These are phyloP conservation scores for Agriopis leucophaearia DNA, from an alignment of 2,888 invertebrate species.

Conservation along the genomic window DNA sequence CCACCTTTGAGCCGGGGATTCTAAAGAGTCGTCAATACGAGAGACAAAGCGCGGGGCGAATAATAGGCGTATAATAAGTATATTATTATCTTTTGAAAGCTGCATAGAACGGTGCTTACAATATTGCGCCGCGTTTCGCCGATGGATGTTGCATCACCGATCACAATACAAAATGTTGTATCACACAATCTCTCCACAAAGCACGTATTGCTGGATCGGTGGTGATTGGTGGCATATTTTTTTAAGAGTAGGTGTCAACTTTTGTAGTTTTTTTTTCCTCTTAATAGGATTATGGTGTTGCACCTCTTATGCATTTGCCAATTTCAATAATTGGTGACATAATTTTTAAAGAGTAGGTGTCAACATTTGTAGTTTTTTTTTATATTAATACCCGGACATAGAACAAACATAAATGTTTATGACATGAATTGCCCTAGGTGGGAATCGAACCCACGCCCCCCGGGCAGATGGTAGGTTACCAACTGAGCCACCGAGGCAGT, in stretches of 20 bases:
- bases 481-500: too few relatives aligned
- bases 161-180: conserved; percentile 13
- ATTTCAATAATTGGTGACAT: too few relatives aligned
- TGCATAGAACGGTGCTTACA: neutral
- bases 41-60: conserved; percentile 4
- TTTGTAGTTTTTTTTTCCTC: neutral
- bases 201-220: neutral
- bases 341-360: too few relatives aligned
- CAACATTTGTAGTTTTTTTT: too few relatives aligned
- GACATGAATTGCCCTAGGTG: too few relatives aligned
- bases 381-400: too few relatives aligned
- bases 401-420: too few relatives aligned
- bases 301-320: too few relatives aligned
- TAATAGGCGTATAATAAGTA: conserved; percentile 11
- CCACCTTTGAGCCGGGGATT: conserved; percentile 6
- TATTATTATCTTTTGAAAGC: conserved; percentile 28
- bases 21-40: conserved; percentile 6
- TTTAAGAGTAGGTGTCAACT: neutral
- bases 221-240: conserved; percentile 3
- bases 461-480: too few relatives aligned
- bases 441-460: too few relatives aligned
- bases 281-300: too few relatives aligned
- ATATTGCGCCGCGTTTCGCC: conserved; percentile 4
- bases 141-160: conserved; percentile 6
- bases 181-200: conserved; percentile 14